A percentile compares a stretch with the other conserved stretches of the same genome.
These are phyloP conservation scores for Ligdia adustata DNA, from an alignment of 2,888 invertebrate genomes.

Conservation along the genomic window DNA sequence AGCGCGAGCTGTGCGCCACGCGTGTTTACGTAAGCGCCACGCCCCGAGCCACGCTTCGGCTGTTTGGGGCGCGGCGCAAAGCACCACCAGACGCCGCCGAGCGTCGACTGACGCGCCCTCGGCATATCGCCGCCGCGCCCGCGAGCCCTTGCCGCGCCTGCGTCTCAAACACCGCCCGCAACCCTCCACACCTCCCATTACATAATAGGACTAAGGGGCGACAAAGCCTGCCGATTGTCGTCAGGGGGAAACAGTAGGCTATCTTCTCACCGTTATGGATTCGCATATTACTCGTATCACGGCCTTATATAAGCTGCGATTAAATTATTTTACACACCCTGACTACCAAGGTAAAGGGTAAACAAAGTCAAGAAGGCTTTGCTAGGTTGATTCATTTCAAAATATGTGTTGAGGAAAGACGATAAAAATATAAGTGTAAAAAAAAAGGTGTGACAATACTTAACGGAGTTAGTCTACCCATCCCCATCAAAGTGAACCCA, in stretches of 20 bases:
- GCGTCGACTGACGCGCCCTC: conserved; percentile 79
- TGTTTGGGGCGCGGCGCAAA: conserved; percentile 81
- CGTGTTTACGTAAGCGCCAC: conserved; percentile 84
- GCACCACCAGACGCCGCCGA: conserved; percentile 80
- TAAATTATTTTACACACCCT: no score
- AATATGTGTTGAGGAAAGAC: no score
- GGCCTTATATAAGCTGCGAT: conserved; percentile 1
- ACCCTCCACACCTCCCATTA: conserved; percentile 64
- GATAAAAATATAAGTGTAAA: no score
- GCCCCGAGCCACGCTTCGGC: conserved; percentile 82
- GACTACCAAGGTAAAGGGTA: no score
- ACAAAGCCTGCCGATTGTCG: conserved; percentile 47
- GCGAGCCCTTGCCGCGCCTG: conserved; percentile 59
- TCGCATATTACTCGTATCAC: conserved; percentile 3
- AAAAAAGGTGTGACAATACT: no score
- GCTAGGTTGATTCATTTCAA: no score
- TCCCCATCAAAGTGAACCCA: no score
- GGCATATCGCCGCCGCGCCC: conserved; percentile 59
- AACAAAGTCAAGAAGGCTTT: no score
- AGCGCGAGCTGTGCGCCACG: conserved; percentile 62
- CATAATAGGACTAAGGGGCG: conserved; percentile 66
- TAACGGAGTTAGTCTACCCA: no score
- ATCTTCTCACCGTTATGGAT: conserved; percentile 15
- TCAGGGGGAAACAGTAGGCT: conserved; percentile 16
- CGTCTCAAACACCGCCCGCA: conserved; percentile 59